Base-by-base conservation (phyloP, 2,113 vertebrate genomes). In the Cinclus mexicanus region DNA sequence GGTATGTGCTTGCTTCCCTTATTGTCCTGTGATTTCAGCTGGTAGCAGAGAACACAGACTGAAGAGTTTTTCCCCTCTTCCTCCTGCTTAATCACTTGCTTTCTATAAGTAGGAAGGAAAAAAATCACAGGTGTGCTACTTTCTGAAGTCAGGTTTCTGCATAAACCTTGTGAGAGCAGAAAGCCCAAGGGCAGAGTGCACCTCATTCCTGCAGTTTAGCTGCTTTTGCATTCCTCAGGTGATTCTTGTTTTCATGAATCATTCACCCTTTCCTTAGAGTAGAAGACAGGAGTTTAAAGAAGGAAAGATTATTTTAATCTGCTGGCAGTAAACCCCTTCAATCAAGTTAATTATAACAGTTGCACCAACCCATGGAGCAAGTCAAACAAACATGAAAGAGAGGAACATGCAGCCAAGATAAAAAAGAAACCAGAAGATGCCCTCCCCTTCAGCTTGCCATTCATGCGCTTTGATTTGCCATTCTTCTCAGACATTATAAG, bases 321-420 rank as follows among this genome's bases (percentile, higher is more conserved):
- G 25, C 37, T 89, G 41, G 29, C 57, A 82, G 57, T 78, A 84
- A 91, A 70, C 22, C 37, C 26, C 53, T 81, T 95, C 93, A 76
- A 35, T 81, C 47, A 68, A 80, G 47, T 52, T 67, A 92, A 94
- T 93, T 69, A 33, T 52, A 91, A 57, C 31, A 44, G 74, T 91
- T 78, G 39, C 64, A 81, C 25, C 86, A 91, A 84, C 68, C 81
- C 75, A 53, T 81, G 65, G 89, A 93, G 31, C 26, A 84, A 87
- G 70, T 41, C 31, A 94, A 94, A 91, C 47, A 90, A 91, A 82
- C 44, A 65, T 56, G 81, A 94, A 94, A 81, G 74, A 79, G 82
- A 84, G 72, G 59, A 91, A 84, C 83, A 50, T 17, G 33, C n/a
- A 72, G 22, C 31, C 2, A 7, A 91, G 65, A 79, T 53, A 35